Percentiles rank a stretch among this genome's conserved stretches.
phyloP scores from a whole-genome alignment of 2,113 vertebrate species.

The Podiceps cristatus region DNA sequence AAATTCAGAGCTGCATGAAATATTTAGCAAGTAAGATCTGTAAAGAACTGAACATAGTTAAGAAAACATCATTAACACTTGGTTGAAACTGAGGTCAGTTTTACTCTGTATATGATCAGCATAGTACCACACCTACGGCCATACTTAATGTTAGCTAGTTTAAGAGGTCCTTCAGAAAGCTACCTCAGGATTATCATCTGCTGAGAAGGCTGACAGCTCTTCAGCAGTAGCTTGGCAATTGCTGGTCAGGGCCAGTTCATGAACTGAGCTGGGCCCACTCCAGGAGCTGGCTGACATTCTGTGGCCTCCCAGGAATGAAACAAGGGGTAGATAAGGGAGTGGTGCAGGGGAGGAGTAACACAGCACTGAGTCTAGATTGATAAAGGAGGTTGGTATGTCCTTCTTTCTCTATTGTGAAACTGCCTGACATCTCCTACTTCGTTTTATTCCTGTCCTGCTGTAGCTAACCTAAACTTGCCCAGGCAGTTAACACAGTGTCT shows the following conservation, averaged over 20 bases:
- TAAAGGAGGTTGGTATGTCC: not conserved
- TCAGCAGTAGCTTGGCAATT: not conserved
- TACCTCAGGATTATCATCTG: slow-evolving; percentile 7
- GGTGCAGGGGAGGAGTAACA: not conserved
- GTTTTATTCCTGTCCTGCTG: not conserved
- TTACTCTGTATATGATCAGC: not conserved
- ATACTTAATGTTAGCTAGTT: not conserved
- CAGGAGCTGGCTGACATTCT: not conserved
- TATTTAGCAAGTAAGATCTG: slow-evolving; percentile 10
- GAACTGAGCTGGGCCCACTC: not conserved
- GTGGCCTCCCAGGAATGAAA: not conserved
- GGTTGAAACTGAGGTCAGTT: not conserved
- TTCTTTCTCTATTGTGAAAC: not conserved
- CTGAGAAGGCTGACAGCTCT: slow-evolving; percentile 5
- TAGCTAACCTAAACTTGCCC: not conserved
- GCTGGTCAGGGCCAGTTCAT: not conserved
- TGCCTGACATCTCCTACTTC: not conserved
- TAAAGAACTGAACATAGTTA: not conserved
- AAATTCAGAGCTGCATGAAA: not conserved
- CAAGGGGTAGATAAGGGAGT: not conserved
- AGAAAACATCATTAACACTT: not conserved
- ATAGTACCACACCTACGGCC: not conserved
- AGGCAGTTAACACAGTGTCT: not conserved
- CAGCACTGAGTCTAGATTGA: not conserved
- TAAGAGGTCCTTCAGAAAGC: not conserved